Evolutionary conservation across 2,797 vertebrate genomes (phyloP), one percentile per base, ranked within the genome.

Genomic region (Anniella stebbinsi): DNA sequence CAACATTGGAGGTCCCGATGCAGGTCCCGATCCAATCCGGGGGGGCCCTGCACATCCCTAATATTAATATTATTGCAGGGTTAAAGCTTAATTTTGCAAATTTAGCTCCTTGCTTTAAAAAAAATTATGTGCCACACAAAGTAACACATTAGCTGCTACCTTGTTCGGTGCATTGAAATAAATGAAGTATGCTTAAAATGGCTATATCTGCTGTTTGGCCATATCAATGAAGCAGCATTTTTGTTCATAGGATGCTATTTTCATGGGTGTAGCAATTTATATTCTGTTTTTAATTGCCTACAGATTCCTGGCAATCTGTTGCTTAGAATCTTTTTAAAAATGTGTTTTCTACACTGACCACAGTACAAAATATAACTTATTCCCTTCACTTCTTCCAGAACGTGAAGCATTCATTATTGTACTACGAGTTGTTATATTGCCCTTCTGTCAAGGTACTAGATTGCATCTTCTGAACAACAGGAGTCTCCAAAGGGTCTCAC

Each of bases 51-150:
- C n/a, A n/a, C n/a, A n/a, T n/a, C n/a, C n/a, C n/a, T n/a, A n/a
- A n/a, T 0, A 78, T 80, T 89, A 76, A 63, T 69, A 51, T 54
- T 90, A 91, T 84, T 80, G 25, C 70, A 1, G 72, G 92, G 48
- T 21, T 86, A 91, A 91, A 92, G 8, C 73, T 91, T 66, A 78
- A 88, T 88, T 70, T 51, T 91, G 82, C 33, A 30, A 11, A 11
- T 17, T 63, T 17, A 67, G n/a, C 69, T 18, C 10, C 80, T 93
- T 87, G 75, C 25, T 1, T 92, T 87, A 76, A 72, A 21, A 82
- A n/a, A 85, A 84, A 88, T 86, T 89, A 12, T 21, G 33, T 67
- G 86, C 93, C 90, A 91, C 48, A 92, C 25, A 93, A 89, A 78
- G 73, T 87, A 82, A 91, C 45, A 51, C 76, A 84, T 17, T 36